Evolutionary conservation across 2,113 vertebrate genomes (phyloP), one percentile per base, ranked within the genome.

Genomic region (Ceyx margarethae): DNA sequence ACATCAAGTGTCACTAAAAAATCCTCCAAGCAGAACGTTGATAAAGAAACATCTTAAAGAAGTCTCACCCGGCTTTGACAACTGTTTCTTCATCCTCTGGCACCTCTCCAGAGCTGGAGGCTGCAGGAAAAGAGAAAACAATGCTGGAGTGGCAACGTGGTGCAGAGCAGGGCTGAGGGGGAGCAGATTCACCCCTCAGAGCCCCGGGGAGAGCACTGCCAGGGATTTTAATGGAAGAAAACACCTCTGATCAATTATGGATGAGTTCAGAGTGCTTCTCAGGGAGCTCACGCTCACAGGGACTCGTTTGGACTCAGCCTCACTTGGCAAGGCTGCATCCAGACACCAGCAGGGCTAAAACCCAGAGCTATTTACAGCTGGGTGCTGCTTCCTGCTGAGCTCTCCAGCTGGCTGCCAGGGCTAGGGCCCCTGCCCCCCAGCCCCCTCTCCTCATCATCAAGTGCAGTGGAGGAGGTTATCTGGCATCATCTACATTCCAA

Each of bases 221-320:
- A 9, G 25, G n/a, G 33, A 19, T 1, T 40, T 40, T 13, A 5
- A 17, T 10, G 2, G 4, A n/a, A 57, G 53, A 83, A 58, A 88
- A 5, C 5, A 48, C 6, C 22, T 5, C 8, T 9, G 40, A n/a
- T 75, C 67, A 35, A 45, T 65, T 57, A 81, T 31, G 25, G 50
- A 73, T 76, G 42, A 77, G n/a, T 7, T 60, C 20, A 29, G 68
- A 78, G 56, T 2, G 4, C 15, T 62, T 8, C 10, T 58, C 33
- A 33, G 3, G 0, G 1, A 22, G 33, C 22, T 50, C 12, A 26
- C 19, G 10, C 37, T 72, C 48, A 20, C 10, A 54, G 54, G 2
- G 13, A 5, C 2, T 2, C 19, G n/a, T 29, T 43, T 60, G 54
- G 58, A 65, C 67, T 60, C 9, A 1, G 43, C 8, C 3, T 54